Evolutionary conservation across 1,140 invertebrate species (phyloP), one percentile per base, ranked within the genome.

Genomic region (Hydropsyche tenuis): DNA sequence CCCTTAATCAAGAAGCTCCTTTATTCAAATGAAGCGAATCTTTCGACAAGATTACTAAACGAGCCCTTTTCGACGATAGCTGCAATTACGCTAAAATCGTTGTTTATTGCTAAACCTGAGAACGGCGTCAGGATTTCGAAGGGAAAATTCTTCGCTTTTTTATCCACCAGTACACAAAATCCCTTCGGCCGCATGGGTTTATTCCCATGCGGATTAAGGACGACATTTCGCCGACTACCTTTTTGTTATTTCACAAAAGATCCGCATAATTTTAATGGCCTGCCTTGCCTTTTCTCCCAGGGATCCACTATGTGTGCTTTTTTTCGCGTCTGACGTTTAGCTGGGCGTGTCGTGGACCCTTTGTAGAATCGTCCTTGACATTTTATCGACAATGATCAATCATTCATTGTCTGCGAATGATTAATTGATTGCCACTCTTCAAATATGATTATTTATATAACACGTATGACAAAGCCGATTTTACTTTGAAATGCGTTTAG

Each of bases 31-130:
- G 69, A 72, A 62, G 69, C 69, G 69, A 72, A 60, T 14, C 42
- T 42, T 62, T 60, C 69, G 69, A 62, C 69, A 72, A 62, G 48
- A 71, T 71, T 60, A 62, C 53, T 25, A 72, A 63, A 27, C 69
- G 51, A 25, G 25, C 45, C 25, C 45, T 51, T 23, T 63, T 63
- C 60, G 23, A 63, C 46, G 45, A 53, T 46, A 70, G 53, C 69
- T 63, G 43, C 69, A 72, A 48, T 72, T 63, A 63, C 53, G 30
- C 9, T 11, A 37, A 72, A 72, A 72, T 72, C 69, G 69, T 72
- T 72, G 69, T 72, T 72, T 72, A 72, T 72, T 72, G 51, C 53
- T 63, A 62, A 72, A 72, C 69, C 69, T 72, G 46, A 27, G 45
- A 27, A 63, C 43, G 42, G 20, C 37, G 45, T 43, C 45, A 45